These are phyloP conservation scores for Pavo muticus DNA, from an alignment of 2,113 vertebrate genomes.

Conservation along the genomic window DNA sequence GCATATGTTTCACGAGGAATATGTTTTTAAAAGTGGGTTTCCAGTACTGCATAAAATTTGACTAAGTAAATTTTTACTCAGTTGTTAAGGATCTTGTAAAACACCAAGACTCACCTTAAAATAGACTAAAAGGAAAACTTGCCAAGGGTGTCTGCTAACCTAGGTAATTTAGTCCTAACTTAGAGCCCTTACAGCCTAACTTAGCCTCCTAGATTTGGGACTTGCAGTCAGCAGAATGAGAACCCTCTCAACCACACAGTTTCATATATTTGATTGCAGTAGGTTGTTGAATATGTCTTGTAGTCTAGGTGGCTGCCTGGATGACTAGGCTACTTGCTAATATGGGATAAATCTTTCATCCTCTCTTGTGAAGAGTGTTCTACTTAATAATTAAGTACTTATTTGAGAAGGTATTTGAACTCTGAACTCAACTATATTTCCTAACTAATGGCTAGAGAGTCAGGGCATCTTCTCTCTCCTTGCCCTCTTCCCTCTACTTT, in stretches of 20 bases:
- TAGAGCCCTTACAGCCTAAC: background rate
- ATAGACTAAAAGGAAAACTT: background rate
- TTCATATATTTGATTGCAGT: background rate
- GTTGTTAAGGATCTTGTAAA: background rate
- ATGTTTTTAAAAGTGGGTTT: background rate
- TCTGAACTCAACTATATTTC: background rate
- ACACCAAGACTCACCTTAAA: background rate
- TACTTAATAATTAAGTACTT: background rate
- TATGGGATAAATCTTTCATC: background rate
- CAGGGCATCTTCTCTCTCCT: background rate
- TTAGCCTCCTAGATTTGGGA: background rate
- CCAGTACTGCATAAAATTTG: background rate
- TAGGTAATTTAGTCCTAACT: background rate
- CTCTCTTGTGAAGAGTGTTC: background rate
- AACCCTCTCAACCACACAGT: background rate
- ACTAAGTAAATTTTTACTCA: background rate
- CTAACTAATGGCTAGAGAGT: background rate
- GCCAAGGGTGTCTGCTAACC: background rate
- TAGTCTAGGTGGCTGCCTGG: background rate
- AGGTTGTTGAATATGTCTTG: background rate
- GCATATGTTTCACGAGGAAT: rapidly evolving
- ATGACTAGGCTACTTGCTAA: background rate
- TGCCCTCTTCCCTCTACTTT: background rate
- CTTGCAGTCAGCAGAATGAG: background rate
- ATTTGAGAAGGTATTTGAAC: constrained; percentile 11